Base-by-base conservation (phyloP, 1,140 invertebrate genomes). In the Tetranychus urticae region DNA sequence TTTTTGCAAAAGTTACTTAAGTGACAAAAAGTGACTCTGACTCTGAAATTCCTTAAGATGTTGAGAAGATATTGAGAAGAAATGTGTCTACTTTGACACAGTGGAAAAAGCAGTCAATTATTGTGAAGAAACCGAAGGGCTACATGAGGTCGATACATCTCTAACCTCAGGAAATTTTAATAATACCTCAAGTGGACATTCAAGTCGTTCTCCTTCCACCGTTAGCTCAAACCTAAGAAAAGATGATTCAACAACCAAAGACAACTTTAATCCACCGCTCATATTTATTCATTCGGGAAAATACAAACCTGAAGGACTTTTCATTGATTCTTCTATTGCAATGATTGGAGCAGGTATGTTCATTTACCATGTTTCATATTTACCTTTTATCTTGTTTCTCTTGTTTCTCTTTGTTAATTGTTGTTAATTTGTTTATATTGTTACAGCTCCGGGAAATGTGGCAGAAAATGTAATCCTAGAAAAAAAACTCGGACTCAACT, bases 391-490 rank as follows among this genome's bases (percentile, higher is more conserved):
- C n/a, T n/a, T n/a, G n/a, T n/a, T n/a, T n/a, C n/a, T n/a, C n/a
- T n/a, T n/a, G n/a, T n/a, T n/a, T n/a, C n/a, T n/a, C n/a, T n/a
- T n/a, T n/a, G n/a, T n/a, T n/a, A n/a, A n/a, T n/a, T n/a, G n/a
- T n/a, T n/a, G n/a, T n/a, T 68, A 35, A 62, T 52, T 54, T 63
- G 63, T 45, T 62, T 23, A 62, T 65, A 58, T 55, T 64, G 63
- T 67, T 1, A n/a, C 59, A 71, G 71, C 71, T 60, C 68, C 73
- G 48, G 73, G 75, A 48, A 94, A 93, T 73, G 89, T 97, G 2
- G 88, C 88, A 1, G 89, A 96, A 70, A 87, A 86, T 33, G 91
- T 97, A 1, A 83, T 94, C 42, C 75, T 98, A 47, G 92, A 97
- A 70, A 78, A n/a, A 89, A 60, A 87, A 92, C 68, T 84, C 83